Base-by-base conservation (phyloP, 2,888 invertebrate genomes). In the Sipha maydis region DNA sequence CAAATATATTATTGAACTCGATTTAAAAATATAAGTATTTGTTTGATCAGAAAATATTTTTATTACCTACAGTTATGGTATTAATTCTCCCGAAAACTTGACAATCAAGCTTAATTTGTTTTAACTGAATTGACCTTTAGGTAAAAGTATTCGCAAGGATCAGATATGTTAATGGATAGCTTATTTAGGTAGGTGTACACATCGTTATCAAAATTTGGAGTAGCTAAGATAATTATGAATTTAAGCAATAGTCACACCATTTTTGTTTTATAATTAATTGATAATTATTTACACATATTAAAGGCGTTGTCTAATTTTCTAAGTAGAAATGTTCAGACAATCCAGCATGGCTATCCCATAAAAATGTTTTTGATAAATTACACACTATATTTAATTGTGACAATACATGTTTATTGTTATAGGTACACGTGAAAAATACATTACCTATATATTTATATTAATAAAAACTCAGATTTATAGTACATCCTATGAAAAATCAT, bases 51-150 rank as follows among this genome's bases (percentile, higher is more conserved):
- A 25, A 28, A 48, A 85, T 67, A 69, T 77, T 77, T 78, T 69
- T 48, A 78, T 31, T 69, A 34, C 77, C 48, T 85, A 69, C 69
- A 54, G 19, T 31, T 31, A 69, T 41, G 82, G 71, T 71, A 21
- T 9, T 54, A 9, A 48, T 83, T 75, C 73, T 48, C 69, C n/a
- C 69, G 67, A 85, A 77, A 85, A 78, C 48, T 34, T 7, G 19
- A n/a, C 21, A 8, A 85, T 69, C 78, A 34, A 54, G 77, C 77
- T 85, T 48, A 69, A 85, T 85, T 85, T 77, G 11, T 85, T 54
- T 85, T 69, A 69, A 85, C 67, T 85, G 69, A 85, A 78, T 85
- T 78, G 78, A 78, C 85, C 85, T 85, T 25, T 69, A 77, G 31
- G 34, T 34, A 19, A 61, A 76, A 84, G 67, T 77, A 67, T 48